Percentiles rank a stretch among this genome's conserved stretches.
Evolutionary conservation across 1,140 invertebrate genomes (phyloP).

Genomic region (Drosophila nannoptera): DNA sequence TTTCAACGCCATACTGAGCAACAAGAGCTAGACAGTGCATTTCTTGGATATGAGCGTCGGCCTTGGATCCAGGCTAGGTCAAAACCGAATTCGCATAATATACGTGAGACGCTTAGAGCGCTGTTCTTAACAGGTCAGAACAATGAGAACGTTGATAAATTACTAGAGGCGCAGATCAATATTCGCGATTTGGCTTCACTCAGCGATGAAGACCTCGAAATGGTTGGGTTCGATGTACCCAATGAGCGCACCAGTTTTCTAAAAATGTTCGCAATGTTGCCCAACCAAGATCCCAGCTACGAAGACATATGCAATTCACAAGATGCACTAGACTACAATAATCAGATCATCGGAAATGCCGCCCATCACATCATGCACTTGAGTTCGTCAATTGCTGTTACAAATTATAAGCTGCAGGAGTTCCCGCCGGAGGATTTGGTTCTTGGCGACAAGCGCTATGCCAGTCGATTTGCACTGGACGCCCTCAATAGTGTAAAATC

Average conservation of each 20-base stretch:
- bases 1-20: slow-evolving; percentile 52
- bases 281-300: slow-evolving; percentile 69
- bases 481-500: slow-evolving; percentile 58
- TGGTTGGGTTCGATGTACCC: slow-evolving; percentile 50
- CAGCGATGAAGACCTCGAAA: slow-evolving; percentile 52
- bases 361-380: slow-evolving; percentile 59
- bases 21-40: slow-evolving; percentile 42
- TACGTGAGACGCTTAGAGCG: slow-evolving; percentile 38
- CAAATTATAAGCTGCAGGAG: slow-evolving; percentile 70
- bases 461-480: slow-evolving; percentile 71
- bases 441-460: slow-evolving; percentile 73
- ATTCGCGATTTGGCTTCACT: slow-evolving; percentile 63
- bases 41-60: slow-evolving; percentile 38
- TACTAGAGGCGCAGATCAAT: slow-evolving; percentile 54
- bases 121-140: slow-evolving; percentile 20
- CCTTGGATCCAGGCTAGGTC: slow-evolving; percentile 26
- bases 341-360: slow-evolving; percentile 60
- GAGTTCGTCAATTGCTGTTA: slow-evolving; percentile 59
- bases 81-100: slow-evolving; percentile 1
- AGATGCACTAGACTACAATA: slow-evolving; percentile 56
- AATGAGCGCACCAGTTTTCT: slow-evolving; percentile 51
- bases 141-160: slow-evolving; percentile 31
- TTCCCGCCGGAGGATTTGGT: slow-evolving; percentile 70
- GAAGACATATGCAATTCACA: slow-evolving; percentile 44
- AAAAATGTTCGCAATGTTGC: slow-evolving; percentile 47